Evolutionary conservation across 2,797 vertebrate genomes (phyloP), one percentile per base, ranked within the genome.

Genomic region (Aeoliscus strigatus): DNA sequence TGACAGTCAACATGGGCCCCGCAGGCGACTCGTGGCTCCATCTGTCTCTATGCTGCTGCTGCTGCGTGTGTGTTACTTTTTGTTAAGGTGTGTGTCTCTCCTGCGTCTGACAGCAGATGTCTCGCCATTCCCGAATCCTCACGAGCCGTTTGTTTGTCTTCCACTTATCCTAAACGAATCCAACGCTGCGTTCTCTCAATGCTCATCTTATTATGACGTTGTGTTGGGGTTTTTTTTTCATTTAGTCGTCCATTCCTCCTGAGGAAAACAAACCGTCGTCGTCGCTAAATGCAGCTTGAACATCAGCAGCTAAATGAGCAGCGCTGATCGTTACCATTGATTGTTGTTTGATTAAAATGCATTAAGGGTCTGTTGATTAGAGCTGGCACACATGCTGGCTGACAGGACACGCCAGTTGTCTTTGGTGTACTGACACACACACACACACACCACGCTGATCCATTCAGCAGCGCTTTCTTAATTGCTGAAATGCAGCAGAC

Each of bases 291-390:
- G 31, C 27, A 43, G 53, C 23, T 57, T 72, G 72, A 76, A 70
- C 68, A 60, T 69, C 55, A 14, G 68, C 0, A 28, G 71, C 70
- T 77, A 70, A 83, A 76, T 75, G 74, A 80, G 75, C 61, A 4
- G 51, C 49, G 56, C 55, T 55, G 77, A 77, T 79, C 54, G 68
- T 67, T 71, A n/a, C 39, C 75, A 82, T 84, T 63, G 82, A 86
- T 70, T 53, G 34, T 27, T 28, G 50, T 86, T 77, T 77, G 72
- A 83, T 82, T 74, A 73, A 82, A 84, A 54, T 33, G 35, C 10
- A 82, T 83, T 80, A 80, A 62, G 67, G 43, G 60, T 51, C 53
- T 73, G 77, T 81, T 74, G 79, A 75, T 83, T 58, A 80, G 73
- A 66, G 2, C 62, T 23, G 42, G 52, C 70, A 67, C 65, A 75